Percentiles rank a stretch among this genome's conserved stretches.
phyloP scores from a whole-genome alignment of 2,797 vertebrate species.

The Onychomys arenicola region DNA sequence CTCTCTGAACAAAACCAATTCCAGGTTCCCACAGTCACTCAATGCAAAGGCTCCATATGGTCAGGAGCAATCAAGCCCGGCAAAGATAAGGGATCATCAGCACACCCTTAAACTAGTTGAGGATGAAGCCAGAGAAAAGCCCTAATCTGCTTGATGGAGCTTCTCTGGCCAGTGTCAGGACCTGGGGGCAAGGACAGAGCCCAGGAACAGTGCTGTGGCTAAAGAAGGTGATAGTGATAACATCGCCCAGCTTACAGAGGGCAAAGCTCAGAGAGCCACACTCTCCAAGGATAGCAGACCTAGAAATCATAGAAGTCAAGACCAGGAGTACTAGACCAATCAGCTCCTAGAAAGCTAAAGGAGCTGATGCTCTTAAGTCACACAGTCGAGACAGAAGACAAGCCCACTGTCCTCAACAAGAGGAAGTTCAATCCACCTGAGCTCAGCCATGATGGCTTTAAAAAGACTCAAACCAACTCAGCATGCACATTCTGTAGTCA shows the following conservation, averaged over 20 bases:
- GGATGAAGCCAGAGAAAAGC: neutral
- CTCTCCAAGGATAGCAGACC: neutral
- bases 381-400: no score
- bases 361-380: neutral
- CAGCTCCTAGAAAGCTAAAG: neutral
- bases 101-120: neutral
- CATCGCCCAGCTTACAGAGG: neutral
- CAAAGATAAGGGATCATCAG: neutral
- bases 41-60: neutral
- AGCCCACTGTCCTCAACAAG: neutral
- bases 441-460: neutral
- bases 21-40: neutral
- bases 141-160: neutral
- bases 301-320: neutral
- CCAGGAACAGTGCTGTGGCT: no score
- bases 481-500: neutral
- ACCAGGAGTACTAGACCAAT: neutral
- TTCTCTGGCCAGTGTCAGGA: neutral
- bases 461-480: neutral
- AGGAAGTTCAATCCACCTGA: constrained; percentile 32
- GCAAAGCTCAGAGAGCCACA: neutral
- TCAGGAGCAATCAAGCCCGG: neutral
- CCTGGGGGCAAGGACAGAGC: neutral
- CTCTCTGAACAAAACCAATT: neutral
- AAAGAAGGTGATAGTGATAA: neutral